Percentiles rank a stretch among this genome's conserved stretches.
These are phyloP conservation scores for Cryptoprocta ferox DNA, from an alignment of 2,797 vertebrate genomes.

Conservation along the genomic window DNA sequence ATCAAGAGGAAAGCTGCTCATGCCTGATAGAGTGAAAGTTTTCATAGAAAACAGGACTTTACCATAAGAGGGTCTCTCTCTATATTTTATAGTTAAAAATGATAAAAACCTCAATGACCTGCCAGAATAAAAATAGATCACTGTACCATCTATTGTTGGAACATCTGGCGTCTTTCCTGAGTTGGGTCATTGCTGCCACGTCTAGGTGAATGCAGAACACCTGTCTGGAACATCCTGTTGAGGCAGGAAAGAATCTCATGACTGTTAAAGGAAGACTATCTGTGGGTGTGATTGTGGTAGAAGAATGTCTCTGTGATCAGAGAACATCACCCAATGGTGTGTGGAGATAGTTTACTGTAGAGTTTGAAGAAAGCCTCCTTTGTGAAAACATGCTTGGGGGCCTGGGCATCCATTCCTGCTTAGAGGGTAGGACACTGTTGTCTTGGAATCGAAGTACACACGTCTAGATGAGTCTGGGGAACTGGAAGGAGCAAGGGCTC, in stretches of 20 bases:
- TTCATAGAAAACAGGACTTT: conserved; percentile 80
- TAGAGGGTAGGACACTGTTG: background rate
- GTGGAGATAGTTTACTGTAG: background rate
- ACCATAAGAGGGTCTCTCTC: conserved; percentile 78
- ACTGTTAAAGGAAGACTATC: background rate
- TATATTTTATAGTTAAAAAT: conserved; percentile 82
- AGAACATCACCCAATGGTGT: background rate
- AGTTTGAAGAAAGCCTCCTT: background rate
- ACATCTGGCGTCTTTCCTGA: conserved; percentile 78
- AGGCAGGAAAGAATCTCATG: conserved; percentile 12
- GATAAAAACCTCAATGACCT: conserved; percentile 81
- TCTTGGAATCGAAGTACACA: background rate
- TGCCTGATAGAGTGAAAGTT: conserved; percentile 84
- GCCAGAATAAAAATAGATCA: conserved; percentile 82
- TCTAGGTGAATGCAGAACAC: conserved; percentile 64
- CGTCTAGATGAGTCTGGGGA: background rate
- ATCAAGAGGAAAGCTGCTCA: conserved; percentile 86
- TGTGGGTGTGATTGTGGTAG: background rate
- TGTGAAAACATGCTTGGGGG: background rate
- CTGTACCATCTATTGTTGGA: conserved; percentile 69
- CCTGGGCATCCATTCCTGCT: background rate
- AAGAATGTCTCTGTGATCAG: background rate
- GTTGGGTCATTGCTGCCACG: conserved; percentile 51
- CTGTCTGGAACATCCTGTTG: conserved; percentile 55
- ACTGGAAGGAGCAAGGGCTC: background rate